phyloP scores from a whole-genome alignment of 2,113 vertebrate species.

The Cygnus buccinator region DNA sequence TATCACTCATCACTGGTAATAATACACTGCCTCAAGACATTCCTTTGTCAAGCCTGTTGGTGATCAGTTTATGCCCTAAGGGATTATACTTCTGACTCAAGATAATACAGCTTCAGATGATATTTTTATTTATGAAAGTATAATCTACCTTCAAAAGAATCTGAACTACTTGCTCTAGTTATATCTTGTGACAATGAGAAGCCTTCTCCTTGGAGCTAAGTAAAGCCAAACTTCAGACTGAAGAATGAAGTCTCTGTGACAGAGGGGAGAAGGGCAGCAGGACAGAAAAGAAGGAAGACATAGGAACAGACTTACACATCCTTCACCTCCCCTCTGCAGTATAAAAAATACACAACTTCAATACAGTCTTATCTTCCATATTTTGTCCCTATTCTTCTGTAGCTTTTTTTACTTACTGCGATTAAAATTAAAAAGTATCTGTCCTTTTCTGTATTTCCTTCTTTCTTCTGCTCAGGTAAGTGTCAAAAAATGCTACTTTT shows the following conservation, averaged over 20 bases:
- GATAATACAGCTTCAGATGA: constrained; percentile 24
- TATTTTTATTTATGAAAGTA: constrained; percentile 45
- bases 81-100: constrained; percentile 28
- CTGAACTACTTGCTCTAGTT: background rate
- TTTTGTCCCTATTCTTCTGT: background rate
- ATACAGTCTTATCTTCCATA: background rate
- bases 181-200: background rate
- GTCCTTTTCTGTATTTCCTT: background rate
- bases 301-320: background rate
- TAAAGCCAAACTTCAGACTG: background rate
- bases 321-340: background rate
- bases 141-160: constrained; percentile 29
- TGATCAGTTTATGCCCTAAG: constrained; percentile 59
- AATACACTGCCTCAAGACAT: constrained; percentile 53
- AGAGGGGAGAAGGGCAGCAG: background rate
- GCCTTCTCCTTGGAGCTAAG: background rate
- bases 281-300: background rate
- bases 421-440: background rate
- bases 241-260: background rate
- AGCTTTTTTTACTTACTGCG: background rate
- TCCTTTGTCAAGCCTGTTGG: constrained; percentile 54
- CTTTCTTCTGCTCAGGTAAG: background rate
- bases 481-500: background rate
- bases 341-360: background rate
- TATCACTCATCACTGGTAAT: constrained; percentile 58